Percentiles rank a stretch among this genome's conserved stretches.
Evolutionary conservation across 2,888 invertebrate genomes (phyloP).

Genomic region (Conus canariensis): DNA sequence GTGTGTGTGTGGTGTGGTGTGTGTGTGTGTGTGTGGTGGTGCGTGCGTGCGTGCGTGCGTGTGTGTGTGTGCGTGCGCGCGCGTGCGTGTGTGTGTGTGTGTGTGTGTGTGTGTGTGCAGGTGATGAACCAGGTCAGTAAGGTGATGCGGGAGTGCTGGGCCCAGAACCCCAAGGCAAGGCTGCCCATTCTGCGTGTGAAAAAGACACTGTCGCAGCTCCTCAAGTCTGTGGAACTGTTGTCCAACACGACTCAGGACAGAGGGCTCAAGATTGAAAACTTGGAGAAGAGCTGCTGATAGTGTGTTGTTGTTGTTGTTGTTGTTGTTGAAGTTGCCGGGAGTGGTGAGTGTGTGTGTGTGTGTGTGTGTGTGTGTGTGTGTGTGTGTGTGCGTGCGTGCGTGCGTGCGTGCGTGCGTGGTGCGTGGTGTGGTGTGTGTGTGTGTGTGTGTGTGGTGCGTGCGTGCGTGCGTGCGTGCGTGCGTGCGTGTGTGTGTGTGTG

Average conservation of each 20-base stretch:
- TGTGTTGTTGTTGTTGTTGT: neutral
- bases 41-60: neutral
- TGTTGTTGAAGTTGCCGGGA: neutral
- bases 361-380: constrained; percentile 17
- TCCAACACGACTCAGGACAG: constrained; percentile 51
- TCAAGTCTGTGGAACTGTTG: constrained; percentile 55
- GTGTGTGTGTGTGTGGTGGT: neutral
- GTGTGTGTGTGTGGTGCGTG: constrained; percentile 18
- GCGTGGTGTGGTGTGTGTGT: neutral
- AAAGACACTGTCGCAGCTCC: constrained; percentile 72
- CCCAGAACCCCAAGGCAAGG: constrained; percentile 72
- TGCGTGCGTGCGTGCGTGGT: neutral
- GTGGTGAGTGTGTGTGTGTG: neutral
- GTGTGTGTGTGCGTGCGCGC: no score
- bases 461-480: neutral
- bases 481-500: neutral
- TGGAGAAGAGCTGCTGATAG: constrained; percentile 38
- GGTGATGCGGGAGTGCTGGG: constrained; percentile 76
- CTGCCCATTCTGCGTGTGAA: constrained; percentile 75
- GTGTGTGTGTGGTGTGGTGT: no score
- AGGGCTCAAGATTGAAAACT: constrained; percentile 44
- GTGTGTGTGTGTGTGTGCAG: constrained; percentile 53
- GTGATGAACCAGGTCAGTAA: constrained; percentile 66
- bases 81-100: neutral
- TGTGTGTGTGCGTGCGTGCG: neutral